Conservation (phyloP, 1,140 invertebrate species). For the Solenopsis fugax region DNA sequence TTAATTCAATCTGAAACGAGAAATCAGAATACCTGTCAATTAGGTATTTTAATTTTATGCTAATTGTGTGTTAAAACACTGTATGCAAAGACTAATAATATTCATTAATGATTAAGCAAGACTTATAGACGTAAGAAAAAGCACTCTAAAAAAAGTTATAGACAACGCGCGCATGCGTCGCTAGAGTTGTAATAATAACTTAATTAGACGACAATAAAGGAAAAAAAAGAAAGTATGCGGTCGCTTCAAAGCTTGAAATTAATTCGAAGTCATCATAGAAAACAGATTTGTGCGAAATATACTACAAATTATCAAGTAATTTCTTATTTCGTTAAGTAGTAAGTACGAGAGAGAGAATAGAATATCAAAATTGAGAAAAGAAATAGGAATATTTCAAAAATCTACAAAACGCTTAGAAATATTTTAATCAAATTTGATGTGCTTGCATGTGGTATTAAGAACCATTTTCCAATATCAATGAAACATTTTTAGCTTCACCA, state of each 20-base stretch:
- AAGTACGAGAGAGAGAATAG: no score
- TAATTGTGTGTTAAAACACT: neutral
- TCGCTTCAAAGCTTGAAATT: neutral
- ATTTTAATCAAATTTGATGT: no score
- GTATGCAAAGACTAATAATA: neutral
- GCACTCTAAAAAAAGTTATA: neutral
- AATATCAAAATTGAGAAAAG: no score
- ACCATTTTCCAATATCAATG: no score
- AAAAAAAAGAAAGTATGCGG: neutral
- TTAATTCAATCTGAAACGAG: conserved; percentile 37
- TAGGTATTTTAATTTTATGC: no score
- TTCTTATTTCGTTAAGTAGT: neutral
- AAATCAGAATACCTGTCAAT: neutral
- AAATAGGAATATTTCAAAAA: no score
- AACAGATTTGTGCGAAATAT: neutral
- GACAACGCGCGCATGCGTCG: no score
- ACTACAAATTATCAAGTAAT: neutral
- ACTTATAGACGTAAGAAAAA: neutral
- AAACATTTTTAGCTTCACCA: no score
- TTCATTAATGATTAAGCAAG: neutral
- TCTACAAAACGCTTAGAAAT: no score
- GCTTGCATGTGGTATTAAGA: no score
- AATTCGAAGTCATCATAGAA: neutral
- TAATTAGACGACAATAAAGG: no score
- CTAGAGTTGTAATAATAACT: no score